Conservation (phyloP, 37 sponge, comb jelly and placozoan species). For the Bolinopsis microptera region DNA sequence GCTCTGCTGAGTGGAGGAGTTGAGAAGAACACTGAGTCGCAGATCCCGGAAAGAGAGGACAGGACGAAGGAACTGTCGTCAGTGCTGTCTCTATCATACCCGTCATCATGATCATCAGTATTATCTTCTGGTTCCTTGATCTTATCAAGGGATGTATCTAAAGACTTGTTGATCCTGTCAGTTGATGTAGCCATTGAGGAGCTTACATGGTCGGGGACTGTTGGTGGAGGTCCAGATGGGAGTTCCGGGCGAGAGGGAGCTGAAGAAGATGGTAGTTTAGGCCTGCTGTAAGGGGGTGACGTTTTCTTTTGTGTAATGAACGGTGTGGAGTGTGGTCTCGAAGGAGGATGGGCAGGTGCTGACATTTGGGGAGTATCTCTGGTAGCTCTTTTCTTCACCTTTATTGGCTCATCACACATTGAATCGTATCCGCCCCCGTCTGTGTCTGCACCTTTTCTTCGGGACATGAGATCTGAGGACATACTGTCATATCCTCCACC, state of each 20-base stretch:
- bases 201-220: neutral
- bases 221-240: neutral
- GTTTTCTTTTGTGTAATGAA: neutral
- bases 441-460: neutral
- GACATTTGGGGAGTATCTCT: neutral
- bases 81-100: neutral
- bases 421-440: neutral
- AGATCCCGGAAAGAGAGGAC: neutral
- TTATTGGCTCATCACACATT: neutral
- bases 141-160: neutral
- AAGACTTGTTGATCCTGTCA: neutral
- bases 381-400: neutral
- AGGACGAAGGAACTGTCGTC: neutral
- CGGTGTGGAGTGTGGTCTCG: neutral
- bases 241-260: neutral
- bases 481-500: neutral
- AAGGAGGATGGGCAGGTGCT: neutral
- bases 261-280: neutral
- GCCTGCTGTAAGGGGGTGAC: neutral
- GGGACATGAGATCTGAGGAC: neutral
- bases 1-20: neutral
- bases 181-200: neutral
- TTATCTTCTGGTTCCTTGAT: neutral
- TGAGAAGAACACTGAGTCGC: neutral
- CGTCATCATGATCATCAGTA: neutral